Evolutionary conservation across 2,888 invertebrate genomes (phyloP), one percentile per base, ranked within the genome.

Genomic region (Napeogenes sylphis): DNA sequence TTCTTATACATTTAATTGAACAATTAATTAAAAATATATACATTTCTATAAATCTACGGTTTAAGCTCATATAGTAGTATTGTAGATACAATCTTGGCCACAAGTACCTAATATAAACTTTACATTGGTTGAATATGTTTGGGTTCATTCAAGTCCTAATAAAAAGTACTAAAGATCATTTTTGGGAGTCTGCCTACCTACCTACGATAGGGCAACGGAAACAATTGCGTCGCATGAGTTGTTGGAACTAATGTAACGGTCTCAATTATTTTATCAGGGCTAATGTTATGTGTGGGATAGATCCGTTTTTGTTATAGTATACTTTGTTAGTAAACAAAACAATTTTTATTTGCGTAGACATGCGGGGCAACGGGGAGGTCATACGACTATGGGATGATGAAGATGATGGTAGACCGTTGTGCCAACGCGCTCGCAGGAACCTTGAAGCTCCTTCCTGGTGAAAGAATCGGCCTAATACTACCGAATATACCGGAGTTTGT

Each of bases 401-500:
- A 92, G 59, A 83, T 91, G 84, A 83, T 93, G 82, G 85, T 92
- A 55, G 88, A 91, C 61, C 84, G 92, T 35, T 93, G 92, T 71
- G 92, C 93, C 2, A 86, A 87, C 59, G 93, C 92, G 0, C 83
- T 94, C 32, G 73, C 92, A 0, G 90, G 91, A 0, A 90, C 91
- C 56, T 80, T 93, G 64, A 90, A 91, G 8, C 81, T 94, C 68
- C 81, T 91, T 68, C 92, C 92, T 0, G 93, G 94, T 2, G 94
- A 95, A 58, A 91, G 92, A 21, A 79, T 95, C 2, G 94, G 93
- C 1, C 81, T 95, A 32, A 89, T 94, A 45, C 81, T 94, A 68
- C 94, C 94, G 5, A 95, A 95, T 78, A 90, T 94, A 59, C 94
- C 94, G 0, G 94, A 95, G 83, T 94, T 93, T 75, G 86, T 92